These are phyloP conservation scores for Chesias legatella DNA, from an alignment of 2,888 invertebrate species.

Conservation along the genomic window DNA sequence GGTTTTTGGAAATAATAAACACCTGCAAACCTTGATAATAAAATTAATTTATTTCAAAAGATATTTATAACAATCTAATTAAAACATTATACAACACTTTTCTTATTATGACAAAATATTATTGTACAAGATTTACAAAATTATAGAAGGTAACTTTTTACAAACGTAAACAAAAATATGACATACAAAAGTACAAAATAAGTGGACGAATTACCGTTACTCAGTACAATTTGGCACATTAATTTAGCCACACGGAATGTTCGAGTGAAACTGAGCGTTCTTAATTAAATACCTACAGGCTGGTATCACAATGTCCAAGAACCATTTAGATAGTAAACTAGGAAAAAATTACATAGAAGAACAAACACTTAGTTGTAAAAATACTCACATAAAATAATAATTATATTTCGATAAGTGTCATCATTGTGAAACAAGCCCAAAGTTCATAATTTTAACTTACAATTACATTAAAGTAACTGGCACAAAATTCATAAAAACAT, in stretches of 20 bases:
- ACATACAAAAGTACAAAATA: constrained; percentile 48
- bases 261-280: constrained; percentile 55
- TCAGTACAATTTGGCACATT: constrained; percentile 61
- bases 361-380: too few species aligned
- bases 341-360: too few species aligned
- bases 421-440: too few species aligned
- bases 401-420: too few species aligned
- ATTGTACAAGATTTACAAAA: constrained; percentile 59
- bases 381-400: too few species aligned
- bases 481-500: constrained; percentile 66
- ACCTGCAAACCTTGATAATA: constrained; percentile 35
- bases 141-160: constrained; percentile 63
- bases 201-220: constrained; percentile 23
- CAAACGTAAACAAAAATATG: constrained; percentile 43
- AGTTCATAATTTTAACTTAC: constrained; percentile 27
- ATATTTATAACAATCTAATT: constrained; percentile 55
- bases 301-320: too few species aligned
- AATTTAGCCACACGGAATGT: constrained; percentile 41
- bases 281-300: constrained; percentile 25
- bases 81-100: constrained; percentile 51
- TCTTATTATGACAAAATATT: constrained; percentile 39
- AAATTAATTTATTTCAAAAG: constrained; percentile 68
- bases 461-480: constrained; percentile 62
- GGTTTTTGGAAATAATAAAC: constrained; percentile 10
- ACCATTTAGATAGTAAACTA: too few species aligned